These are phyloP conservation scores for Dicyrtomina minuta DNA, from an alignment of 2,888 invertebrate species.

Conservation along the genomic window DNA sequence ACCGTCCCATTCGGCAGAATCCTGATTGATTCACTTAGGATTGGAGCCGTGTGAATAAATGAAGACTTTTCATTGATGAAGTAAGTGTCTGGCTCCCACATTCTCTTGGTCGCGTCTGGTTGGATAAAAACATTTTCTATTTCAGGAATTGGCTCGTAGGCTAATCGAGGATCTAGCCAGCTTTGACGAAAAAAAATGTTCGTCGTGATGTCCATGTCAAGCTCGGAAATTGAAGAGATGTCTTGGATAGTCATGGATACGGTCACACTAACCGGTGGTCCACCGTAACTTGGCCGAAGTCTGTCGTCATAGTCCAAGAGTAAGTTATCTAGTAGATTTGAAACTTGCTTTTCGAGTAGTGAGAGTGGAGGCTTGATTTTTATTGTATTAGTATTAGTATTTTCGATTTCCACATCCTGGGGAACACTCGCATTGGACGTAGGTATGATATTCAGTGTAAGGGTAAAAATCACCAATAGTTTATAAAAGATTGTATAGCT, in stretches of 20 bases:
- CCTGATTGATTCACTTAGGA: constrained; percentile 44
- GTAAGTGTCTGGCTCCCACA: constrained; percentile 22
- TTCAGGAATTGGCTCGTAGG: background rate
- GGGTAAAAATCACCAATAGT: too few relatives aligned
- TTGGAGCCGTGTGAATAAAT: background rate
- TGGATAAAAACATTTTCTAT: background rate
- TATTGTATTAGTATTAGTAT: too few relatives aligned
- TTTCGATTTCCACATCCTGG: too few relatives aligned
- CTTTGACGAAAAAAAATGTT: constrained; percentile 16
- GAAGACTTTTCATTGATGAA: constrained; percentile 13
- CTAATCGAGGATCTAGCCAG: constrained; percentile 24
- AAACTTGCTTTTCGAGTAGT: too few relatives aligned
- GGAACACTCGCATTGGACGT: too few relatives aligned
- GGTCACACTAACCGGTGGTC: background rate
- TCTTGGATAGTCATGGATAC: constrained; percentile 23
- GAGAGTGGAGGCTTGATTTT: too few relatives aligned
- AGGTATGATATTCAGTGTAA: too few relatives aligned
- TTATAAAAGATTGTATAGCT: too few relatives aligned
- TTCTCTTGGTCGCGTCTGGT: background rate
- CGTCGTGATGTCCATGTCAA: constrained; percentile 28
- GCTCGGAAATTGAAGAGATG: constrained; percentile 23
- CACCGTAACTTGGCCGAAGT: constrained; percentile 20
- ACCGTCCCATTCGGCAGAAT: constrained; percentile 42
- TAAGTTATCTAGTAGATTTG: too few relatives aligned
- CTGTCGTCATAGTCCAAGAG: constrained; percentile 11